Percentiles rank a stretch among this genome's conserved stretches.
Evolutionary conservation across 2,888 invertebrate species (phyloP).

Genomic region (Hirtodrosophila histrioides): DNA sequence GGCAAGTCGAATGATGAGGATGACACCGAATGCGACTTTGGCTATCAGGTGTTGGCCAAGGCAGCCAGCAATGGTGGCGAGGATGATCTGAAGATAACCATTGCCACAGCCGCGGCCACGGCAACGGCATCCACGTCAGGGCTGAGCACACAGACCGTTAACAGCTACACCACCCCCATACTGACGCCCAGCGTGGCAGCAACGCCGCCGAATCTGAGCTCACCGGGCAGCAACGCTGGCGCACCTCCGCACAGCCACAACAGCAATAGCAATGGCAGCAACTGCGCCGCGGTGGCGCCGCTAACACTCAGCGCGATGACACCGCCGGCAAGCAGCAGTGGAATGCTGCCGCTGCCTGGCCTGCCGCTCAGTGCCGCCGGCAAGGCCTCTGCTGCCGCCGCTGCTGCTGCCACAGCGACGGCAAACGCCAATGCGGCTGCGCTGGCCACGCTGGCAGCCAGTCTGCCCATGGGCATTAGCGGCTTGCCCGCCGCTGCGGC

Average conservation of each 20-base stretch:
- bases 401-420: constrained; percentile 29
- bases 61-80: constrained; percentile 71
- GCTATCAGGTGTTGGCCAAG: constrained; percentile 82
- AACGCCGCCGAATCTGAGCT: constrained; percentile 62
- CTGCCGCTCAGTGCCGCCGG: constrained; percentile 50
- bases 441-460: constrained; percentile 52
- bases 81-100: constrained; percentile 73
- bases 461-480: constrained; percentile 58
- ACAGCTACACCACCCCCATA: constrained; percentile 56
- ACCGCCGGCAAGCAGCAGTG: constrained; percentile 46
- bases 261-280: constrained; percentile 61
- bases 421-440: constrained; percentile 54
- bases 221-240: constrained; percentile 51
- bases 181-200: constrained; percentile 52
- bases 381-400: constrained; percentile 36
- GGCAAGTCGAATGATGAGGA: constrained; percentile 80
- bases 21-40: constrained; percentile 82
- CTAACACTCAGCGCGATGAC: constrained; percentile 52
- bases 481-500: constrained; percentile 50
- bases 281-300: constrained; percentile 67
- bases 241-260: constrained; percentile 44
- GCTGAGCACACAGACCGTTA: constrained; percentile 59
- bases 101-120: constrained; percentile 48
- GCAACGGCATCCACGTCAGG: constrained; percentile 36
- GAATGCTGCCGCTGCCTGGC: constrained; percentile 71